phyloP scores from a whole-genome alignment of 2,113 vertebrate genomes.

The Leuciscus idus region DNA sequence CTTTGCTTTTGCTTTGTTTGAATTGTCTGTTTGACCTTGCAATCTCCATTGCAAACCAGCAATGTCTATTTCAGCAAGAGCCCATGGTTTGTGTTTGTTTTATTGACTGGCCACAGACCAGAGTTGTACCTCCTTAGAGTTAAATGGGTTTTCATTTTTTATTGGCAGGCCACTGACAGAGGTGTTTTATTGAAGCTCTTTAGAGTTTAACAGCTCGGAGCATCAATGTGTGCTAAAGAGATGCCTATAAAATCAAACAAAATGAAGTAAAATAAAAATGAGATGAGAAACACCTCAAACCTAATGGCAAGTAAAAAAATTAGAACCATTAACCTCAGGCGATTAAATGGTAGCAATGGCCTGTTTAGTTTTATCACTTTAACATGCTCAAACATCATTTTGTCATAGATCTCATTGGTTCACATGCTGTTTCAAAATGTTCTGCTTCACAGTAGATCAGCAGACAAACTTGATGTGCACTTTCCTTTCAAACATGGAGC shows the following conservation, averaged over 20 bases:
- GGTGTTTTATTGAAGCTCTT: constrained; percentile 68
- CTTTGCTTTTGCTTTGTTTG: constrained; percentile 19
- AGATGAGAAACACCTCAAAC: constrained; percentile 38
- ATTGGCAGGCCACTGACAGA: constrained; percentile 69
- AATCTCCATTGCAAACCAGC: constrained; percentile 54
- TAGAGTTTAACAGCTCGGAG: constrained; percentile 67
- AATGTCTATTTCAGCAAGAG: constrained; percentile 54
- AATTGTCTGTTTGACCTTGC: constrained; percentile 68
- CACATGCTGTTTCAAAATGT: background rate
- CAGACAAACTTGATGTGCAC: background rate
- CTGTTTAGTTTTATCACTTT: constrained; percentile 19
- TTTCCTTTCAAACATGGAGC: background rate
- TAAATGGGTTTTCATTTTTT: constrained; percentile 75
- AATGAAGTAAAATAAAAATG: constrained; percentile 64
- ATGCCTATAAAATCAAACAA: constrained; percentile 68
- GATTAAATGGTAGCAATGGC: constrained; percentile 37
- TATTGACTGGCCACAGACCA: constrained; percentile 73
- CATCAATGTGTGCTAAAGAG: constrained; percentile 67
- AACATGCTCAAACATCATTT: background rate
- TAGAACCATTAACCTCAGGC: constrained; percentile 39
- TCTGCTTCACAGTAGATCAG: background rate
- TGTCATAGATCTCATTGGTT: constrained; percentile 7
- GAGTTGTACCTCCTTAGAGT: constrained; percentile 62
- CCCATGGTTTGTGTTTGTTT: constrained; percentile 68
- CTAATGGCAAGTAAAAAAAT: constrained; percentile 38